These are phyloP conservation scores for Drosophila anomalipes DNA, from an alignment of 2,888 invertebrate genomes.

Conservation along the genomic window DNA sequence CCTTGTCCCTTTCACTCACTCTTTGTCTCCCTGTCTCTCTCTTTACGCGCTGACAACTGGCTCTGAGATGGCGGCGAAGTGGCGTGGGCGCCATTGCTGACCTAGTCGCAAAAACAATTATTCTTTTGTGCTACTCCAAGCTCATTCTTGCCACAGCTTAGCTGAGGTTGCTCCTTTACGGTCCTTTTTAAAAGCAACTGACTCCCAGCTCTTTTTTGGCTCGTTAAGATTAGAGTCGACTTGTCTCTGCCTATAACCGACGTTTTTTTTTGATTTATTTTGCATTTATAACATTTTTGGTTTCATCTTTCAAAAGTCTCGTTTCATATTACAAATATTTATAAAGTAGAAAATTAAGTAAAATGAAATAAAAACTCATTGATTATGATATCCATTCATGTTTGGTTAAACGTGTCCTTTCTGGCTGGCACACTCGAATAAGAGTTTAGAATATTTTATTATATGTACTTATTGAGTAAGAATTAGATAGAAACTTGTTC, in stretches of 20 bases:
- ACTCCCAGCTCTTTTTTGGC: constrained; percentile 13
- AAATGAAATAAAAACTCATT: background rate
- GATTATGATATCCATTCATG: background rate
- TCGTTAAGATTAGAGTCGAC: constrained; percentile 2
- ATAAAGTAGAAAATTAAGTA: background rate
- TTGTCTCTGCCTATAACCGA: background rate
- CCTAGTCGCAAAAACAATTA: constrained; percentile 43
- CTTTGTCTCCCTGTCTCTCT: background rate
- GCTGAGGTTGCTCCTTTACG: constrained; percentile 9
- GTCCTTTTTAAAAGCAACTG: background rate
- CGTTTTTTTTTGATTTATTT: background rate
- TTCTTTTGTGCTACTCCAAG: constrained; percentile 38
- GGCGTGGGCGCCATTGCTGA: constrained; percentile 24
- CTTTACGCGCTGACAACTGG: constrained; percentile 28
- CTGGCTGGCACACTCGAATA: background rate
- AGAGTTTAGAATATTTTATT: background rate
- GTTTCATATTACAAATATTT: background rate
- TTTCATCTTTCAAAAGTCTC: background rate
- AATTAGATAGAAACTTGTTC: no score
- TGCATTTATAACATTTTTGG: background rate
- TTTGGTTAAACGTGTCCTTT: background rate
- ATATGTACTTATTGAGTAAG: background rate
- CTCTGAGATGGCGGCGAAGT: constrained; percentile 30
- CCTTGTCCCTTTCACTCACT: background rate
- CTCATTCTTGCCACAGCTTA: constrained; percentile 14